These are phyloP conservation scores for Lepilemur septentrionalis DNA, from an alignment of 2,797 vertebrate species.

Conservation along the genomic window DNA sequence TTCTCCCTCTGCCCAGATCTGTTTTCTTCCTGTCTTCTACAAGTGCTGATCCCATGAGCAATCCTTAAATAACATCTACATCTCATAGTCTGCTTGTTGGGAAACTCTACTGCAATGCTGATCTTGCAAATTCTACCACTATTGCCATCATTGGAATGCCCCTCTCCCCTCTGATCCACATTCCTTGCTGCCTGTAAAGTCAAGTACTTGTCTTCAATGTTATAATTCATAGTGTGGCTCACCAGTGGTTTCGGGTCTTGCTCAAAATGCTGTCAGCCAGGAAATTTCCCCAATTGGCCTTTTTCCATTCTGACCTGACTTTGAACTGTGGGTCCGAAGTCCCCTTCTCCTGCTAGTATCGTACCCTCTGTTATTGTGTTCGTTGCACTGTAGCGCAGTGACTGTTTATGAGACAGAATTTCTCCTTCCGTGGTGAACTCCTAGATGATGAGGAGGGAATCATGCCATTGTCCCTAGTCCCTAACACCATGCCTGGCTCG, in stretches of 20 bases:
- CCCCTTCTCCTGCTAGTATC: neutral
- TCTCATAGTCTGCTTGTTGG: neutral
- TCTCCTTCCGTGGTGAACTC: neutral
- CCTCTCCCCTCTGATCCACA: neutral
- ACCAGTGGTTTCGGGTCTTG: neutral
- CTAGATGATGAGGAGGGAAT: neutral
- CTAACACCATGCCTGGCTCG: neutral
- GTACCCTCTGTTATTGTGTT: neutral
- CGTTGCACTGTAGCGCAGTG: neutral
- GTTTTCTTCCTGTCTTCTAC: neutral
- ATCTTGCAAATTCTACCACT: neutral
- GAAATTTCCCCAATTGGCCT: neutral
- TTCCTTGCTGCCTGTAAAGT: neutral
- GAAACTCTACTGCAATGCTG: neutral
- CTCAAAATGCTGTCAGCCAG: neutral
- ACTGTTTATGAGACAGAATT: neutral
- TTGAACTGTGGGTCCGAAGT: neutral
- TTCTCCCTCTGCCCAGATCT: neutral
- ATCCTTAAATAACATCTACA: neutral
- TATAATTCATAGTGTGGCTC: neutral
- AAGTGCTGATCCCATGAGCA: neutral
- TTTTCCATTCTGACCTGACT: neutral
- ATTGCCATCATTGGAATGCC: neutral
- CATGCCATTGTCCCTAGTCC: neutral
- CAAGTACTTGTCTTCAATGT: neutral